Conservation (phyloP, 1,140 invertebrate species). For the Drosophila ohnishii region DNA sequence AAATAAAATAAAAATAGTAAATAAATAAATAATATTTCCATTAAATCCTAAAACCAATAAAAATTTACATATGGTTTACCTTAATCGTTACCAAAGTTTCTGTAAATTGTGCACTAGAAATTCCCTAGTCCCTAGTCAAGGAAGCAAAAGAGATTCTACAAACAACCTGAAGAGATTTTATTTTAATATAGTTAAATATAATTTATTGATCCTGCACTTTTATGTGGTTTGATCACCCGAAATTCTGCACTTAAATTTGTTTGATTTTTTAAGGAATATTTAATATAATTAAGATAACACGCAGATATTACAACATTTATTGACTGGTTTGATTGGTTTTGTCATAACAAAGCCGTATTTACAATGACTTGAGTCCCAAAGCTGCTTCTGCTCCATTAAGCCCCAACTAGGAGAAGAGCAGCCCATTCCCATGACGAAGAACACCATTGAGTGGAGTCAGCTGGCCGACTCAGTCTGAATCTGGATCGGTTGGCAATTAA, state of each 20-base stretch:
- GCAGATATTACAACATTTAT: too few species aligned
- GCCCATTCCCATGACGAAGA: constrained; percentile 28
- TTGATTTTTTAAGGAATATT: not conserved
- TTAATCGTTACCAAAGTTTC: too few species aligned
- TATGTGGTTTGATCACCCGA: not conserved
- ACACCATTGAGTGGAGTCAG: constrained; percentile 32
- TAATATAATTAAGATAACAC: not conserved
- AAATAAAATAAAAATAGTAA: too few species aligned
- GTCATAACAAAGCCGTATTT: not conserved
- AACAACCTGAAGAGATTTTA: too few species aligned
- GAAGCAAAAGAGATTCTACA: too few species aligned
- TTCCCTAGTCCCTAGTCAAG: too few species aligned
- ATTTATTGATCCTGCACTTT: not conserved
- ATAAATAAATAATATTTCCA: too few species aligned
- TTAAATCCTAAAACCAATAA: too few species aligned
- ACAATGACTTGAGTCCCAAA: not conserved
- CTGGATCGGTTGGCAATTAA: constrained; percentile 66
- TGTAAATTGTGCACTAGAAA: too few species aligned
- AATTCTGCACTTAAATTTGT: too few species aligned
- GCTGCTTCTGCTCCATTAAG: not conserved
- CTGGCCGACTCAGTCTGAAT: constrained; percentile 20
- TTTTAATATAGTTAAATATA: too few species aligned
- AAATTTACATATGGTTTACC: too few species aligned
- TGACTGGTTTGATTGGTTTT: not conserved
- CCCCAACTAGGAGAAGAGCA: constrained; percentile 8